A percentile compares a stretch with the other conserved stretches of the same genome.
These are phyloP conservation scores for Polypedilum pembai DNA, from an alignment of 1,140 invertebrate species.

Conservation along the genomic window DNA sequence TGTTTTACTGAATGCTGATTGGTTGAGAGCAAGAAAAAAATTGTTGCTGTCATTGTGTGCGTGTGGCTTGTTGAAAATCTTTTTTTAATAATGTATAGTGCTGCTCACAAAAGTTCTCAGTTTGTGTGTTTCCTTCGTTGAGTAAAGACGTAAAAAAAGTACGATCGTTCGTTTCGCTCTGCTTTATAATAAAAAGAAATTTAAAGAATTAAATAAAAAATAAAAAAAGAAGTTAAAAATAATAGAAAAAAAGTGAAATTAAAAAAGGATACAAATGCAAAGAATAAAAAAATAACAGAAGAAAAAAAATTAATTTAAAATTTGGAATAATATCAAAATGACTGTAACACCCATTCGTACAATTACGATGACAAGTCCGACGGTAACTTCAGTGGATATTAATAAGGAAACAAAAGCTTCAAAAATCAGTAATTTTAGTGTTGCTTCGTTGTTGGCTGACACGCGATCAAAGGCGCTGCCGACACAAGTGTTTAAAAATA, in stretches of 20 bases:
- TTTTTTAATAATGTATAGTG: background rate
- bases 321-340: slow-evolving; percentile 33
- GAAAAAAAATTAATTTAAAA: background rate
- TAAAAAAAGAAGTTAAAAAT: background rate
- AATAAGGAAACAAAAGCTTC: slow-evolving; percentile 39
- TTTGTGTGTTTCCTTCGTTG: background rate
- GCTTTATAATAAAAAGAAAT: background rate
- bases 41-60: background rate
- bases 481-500: slow-evolving; percentile 39
- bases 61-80: background rate
- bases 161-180: background rate
- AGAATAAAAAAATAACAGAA: background rate
- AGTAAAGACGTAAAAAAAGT: slow-evolving; percentile 4
- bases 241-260: background rate
- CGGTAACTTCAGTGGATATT: slow-evolving; percentile 39
- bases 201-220: background rate
- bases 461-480: slow-evolving; percentile 46
- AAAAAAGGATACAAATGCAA: slow-evolving; percentile 1
- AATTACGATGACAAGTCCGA: slow-evolving; percentile 43
- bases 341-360: slow-evolving; percentile 44
- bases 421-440: slow-evolving; percentile 57
- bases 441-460: slow-evolving; percentile 58
- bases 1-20: background rate
- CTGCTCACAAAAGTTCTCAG: slow-evolving; percentile 7
- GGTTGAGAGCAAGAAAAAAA: background rate